These are phyloP conservation scores for Berghia stephanieae DNA, from an alignment of 1,140 invertebrate genomes.

Conservation along the genomic window DNA sequence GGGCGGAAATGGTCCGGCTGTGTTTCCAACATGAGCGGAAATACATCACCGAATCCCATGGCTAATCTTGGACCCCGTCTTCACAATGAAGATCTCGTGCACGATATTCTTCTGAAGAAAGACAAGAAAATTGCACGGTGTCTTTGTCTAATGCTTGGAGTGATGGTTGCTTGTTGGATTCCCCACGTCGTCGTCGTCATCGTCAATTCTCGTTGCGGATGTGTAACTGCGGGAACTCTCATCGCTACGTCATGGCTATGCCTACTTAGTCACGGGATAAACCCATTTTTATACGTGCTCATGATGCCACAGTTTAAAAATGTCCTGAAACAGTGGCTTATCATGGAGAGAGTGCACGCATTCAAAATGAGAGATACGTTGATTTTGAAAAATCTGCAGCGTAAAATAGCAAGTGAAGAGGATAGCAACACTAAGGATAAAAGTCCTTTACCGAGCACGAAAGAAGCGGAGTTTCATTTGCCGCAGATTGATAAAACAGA, in stretches of 20 bases:
- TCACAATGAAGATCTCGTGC: constrained; percentile 24
- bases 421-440: too few relatives aligned
- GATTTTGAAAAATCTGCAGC: constrained; percentile 28
- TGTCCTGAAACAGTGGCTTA: constrained; percentile 31
- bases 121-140: constrained; percentile 17
- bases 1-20: constrained; percentile 31
- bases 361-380: constrained; percentile 28
- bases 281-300: constrained; percentile 25
- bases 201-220: constrained; percentile 21
- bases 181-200: constrained; percentile 16
- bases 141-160: constrained; percentile 13
- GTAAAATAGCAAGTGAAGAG: constrained; percentile 7
- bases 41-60: constrained; percentile 12
- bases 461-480: too few relatives aligned
- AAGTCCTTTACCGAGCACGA: too few relatives aligned
- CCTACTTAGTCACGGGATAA: constrained; percentile 11
- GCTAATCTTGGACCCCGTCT: constrained; percentile 20
- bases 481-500: too few relatives aligned
- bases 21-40: constrained; percentile 8
- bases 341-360: constrained; percentile 19
- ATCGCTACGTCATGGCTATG: constrained; percentile 22
- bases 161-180: constrained; percentile 20
- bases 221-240: neutral
- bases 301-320: constrained; percentile 27
- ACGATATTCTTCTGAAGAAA: constrained; percentile 27